Conservation (phyloP, 2,888 invertebrate species). For the Ptilodon capucinus region DNA sequence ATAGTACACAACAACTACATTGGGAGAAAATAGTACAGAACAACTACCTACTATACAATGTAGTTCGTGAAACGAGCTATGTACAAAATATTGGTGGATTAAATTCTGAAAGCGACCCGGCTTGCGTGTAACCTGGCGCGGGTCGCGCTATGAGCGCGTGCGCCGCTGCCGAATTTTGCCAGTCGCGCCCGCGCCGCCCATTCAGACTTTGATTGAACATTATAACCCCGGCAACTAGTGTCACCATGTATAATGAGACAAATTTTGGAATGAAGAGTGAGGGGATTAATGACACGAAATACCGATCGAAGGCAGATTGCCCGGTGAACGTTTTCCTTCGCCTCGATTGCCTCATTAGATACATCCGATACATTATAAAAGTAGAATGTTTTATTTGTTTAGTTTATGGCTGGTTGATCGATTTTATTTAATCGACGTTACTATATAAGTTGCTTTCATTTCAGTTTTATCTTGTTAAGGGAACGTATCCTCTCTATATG, state of each 20-base stretch:
- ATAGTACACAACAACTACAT: too few relatives aligned
- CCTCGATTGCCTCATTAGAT: neutral
- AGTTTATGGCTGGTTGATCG: too few relatives aligned
- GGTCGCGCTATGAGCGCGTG: conserved; percentile 38
- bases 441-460: too few relatives aligned
- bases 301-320: neutral
- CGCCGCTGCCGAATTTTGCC: conserved; percentile 55
- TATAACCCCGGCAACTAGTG: conserved; percentile 26
- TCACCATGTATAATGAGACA: conserved; percentile 14
- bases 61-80: too few relatives aligned
- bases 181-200: conserved; percentile 21
- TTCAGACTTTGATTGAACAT: conserved; percentile 41
- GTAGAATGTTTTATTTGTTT: neutral
- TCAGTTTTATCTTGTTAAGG: too few relatives aligned
- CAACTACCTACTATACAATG: too few relatives aligned
- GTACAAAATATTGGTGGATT: neutral
- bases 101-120: conserved; percentile 27
- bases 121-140: conserved; percentile 38
- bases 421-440: too few relatives aligned
- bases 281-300: neutral
- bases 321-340: neutral
- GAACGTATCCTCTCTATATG: too few relatives aligned
- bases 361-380: neutral
- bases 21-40: too few relatives aligned
- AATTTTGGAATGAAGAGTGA: conserved; percentile 13